These are phyloP conservation scores for Istiophorus platypterus DNA, from an alignment of 2,113 vertebrate genomes.

Conservation along the genomic window DNA sequence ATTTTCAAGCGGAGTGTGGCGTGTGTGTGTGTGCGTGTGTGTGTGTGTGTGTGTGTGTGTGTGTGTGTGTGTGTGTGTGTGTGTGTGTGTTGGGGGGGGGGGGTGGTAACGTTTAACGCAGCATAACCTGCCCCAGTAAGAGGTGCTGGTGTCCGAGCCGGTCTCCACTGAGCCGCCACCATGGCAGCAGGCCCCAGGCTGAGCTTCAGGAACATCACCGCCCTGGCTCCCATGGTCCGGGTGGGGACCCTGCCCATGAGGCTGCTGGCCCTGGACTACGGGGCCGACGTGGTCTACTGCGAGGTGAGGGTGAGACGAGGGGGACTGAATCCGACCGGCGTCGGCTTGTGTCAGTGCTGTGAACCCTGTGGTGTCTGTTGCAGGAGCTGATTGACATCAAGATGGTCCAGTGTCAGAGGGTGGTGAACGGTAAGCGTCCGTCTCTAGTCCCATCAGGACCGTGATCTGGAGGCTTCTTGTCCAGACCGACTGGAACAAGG, in stretches of 20 bases:
- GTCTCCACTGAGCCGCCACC: slow-evolving; percentile 17
- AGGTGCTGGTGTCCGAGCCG: too few relatives aligned
- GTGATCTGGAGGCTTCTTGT: neutral
- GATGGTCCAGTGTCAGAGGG: slow-evolving; percentile 93
- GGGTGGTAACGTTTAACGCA: too few relatives aligned
- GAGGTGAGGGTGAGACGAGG: slow-evolving; percentile 85
- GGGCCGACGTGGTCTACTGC: slow-evolving; percentile 96
- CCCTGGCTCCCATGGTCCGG: slow-evolving; percentile 96
- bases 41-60: too few relatives aligned
- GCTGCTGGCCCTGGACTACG: slow-evolving; percentile 95
- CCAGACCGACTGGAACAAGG: neutral
- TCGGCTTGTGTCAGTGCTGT: neutral
- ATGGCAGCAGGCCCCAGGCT: slow-evolving; percentile 71
- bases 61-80: too few relatives aligned
- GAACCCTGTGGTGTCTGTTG: slow-evolving; percentile 28
- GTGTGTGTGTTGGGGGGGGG: too few relatives aligned
- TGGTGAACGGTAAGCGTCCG: slow-evolving; percentile 88
- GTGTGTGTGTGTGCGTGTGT: too few relatives aligned
- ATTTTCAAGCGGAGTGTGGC: rapidly evolving
- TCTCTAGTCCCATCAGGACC: neutral
- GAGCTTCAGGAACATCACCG: slow-evolving; percentile 87
- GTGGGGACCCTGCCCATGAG: slow-evolving; percentile 96
- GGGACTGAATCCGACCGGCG: neutral
- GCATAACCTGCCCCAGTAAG: neutral
- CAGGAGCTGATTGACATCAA: slow-evolving; percentile 98